Conservation (phyloP, 2,888 invertebrate species). For the Sphaerophoria taeniata region DNA sequence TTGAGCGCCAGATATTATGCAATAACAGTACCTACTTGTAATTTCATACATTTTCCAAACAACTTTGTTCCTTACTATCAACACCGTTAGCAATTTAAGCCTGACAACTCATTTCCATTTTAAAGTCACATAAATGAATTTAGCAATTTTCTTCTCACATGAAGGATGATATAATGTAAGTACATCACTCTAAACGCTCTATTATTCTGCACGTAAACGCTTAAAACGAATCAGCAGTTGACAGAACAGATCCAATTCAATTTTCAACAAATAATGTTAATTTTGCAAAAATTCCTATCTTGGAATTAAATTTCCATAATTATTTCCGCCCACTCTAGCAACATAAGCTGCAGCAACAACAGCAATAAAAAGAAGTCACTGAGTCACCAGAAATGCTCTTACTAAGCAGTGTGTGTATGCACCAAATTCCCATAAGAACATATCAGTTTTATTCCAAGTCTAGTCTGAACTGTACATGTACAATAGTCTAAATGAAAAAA, state of each 20-base stretch:
- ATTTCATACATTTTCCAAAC: no score
- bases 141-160: no score
- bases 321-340: constrained; percentile 59
- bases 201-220: neutral
- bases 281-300: constrained; percentile 45
- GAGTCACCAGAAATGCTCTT: neutral
- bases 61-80: no score
- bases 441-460: constrained; percentile 26
- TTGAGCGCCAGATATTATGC: no score
- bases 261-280: constrained; percentile 39
- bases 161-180: neutral
- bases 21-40: no score
- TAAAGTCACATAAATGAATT: no score
- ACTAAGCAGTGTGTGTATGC: neutral
- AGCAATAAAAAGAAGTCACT: constrained; percentile 45
- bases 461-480: neutral
- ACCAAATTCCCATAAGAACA: constrained; percentile 11
- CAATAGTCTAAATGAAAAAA: neutral
- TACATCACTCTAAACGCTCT: neutral
- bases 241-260: constrained; percentile 33
- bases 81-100: no score
- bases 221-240: constrained; percentile 7
- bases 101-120: no score
- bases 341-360: constrained; percentile 29
- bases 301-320: constrained; percentile 67